Conservation (phyloP, 2,797 vertebrate species). For the Propithecus perrieri region DNA sequence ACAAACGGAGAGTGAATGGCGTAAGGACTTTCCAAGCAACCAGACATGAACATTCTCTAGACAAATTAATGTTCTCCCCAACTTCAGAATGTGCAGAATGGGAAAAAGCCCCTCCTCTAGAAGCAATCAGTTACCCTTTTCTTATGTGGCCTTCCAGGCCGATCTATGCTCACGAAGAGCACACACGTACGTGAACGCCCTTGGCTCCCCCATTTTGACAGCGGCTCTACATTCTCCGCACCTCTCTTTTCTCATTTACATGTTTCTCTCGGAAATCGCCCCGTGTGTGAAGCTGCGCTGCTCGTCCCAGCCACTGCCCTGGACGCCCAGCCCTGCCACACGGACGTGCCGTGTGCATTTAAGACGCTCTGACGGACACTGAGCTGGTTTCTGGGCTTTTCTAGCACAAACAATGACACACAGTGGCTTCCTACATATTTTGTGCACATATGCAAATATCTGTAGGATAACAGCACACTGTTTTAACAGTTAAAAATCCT, state of each 20-base stretch:
- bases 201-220: fast-evolving
- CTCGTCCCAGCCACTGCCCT: fast-evolving
- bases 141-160: neutral
- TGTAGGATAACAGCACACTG: fast-evolving
- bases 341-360: fast-evolving
- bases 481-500: neutral
- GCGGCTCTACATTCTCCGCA: neutral
- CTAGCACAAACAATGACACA: fast-evolving
- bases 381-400: no score
- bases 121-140: neutral
- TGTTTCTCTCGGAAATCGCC: neutral
- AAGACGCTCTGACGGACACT: neutral
- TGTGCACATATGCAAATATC: neutral
- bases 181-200: fast-evolving
- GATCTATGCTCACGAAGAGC: fast-evolving
- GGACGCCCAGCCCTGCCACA: fast-evolving
- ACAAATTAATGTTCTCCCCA: neutral
- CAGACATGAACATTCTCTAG: neutral
- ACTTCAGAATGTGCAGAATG: fast-evolving
- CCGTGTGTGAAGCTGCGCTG: no score
- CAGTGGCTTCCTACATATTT: fast-evolving
- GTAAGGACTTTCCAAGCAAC: neutral
- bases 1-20: neutral
- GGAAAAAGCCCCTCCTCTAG: neutral
- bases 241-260: no score